Conservation (phyloP, 2,888 invertebrate genomes). For the Lithophane leautieri region DNA sequence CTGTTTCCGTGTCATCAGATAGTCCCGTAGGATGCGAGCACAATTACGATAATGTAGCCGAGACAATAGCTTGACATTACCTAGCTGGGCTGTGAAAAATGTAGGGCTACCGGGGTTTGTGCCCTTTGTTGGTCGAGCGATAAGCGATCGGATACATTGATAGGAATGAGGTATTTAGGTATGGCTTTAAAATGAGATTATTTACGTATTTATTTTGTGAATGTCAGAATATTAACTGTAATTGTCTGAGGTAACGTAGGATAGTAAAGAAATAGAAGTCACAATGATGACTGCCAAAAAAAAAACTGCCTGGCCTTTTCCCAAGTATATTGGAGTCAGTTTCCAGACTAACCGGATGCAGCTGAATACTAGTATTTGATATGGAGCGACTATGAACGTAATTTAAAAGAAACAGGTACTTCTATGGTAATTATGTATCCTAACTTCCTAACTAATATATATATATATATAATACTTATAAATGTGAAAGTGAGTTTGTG, state of each 20-base stretch:
- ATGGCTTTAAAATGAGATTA: conserved; percentile 1
- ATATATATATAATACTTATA: too few relatives aligned
- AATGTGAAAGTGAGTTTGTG: too few relatives aligned
- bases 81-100: conserved; percentile 41
- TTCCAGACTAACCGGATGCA: neutral
- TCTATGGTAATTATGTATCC: neutral
- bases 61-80: conserved; percentile 54
- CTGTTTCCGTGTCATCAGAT: conserved; percentile 55
- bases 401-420: neutral
- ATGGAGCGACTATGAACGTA: neutral
- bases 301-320: neutral
- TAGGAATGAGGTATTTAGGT: conserved; percentile 16
- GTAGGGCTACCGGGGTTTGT: conserved; percentile 35
- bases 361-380: neutral
- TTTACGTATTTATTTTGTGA: neutral
- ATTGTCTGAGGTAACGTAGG: neutral
- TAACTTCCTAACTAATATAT: too few relatives aligned
- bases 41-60: conserved; percentile 79
- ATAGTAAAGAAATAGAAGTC: neutral
- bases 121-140: conserved; percentile 55
- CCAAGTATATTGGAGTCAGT: neutral
- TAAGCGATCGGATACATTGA: conserved; percentile 53
- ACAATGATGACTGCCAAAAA: neutral
- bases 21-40: conserved; percentile 74
- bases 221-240: neutral